Conservation (phyloP, 2,797 vertebrate species). For the Coranthus polyacanthus region DNA sequence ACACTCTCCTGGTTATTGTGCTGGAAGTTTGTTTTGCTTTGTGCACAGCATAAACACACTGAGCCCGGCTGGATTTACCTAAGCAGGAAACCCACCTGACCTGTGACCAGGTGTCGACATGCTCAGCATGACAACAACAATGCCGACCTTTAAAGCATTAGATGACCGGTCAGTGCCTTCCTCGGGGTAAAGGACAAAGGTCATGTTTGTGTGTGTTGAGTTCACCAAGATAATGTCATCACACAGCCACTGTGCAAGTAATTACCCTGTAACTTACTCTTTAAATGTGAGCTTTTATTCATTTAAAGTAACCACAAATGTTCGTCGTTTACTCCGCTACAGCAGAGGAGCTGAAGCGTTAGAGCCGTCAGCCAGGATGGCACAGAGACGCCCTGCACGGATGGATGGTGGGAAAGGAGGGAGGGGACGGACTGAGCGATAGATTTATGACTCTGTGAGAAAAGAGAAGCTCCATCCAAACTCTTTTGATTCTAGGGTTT, state of each 20-base stretch:
- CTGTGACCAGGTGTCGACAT: constrained; percentile 33
- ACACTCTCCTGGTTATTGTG: neutral
- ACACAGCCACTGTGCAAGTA: constrained; percentile 15
- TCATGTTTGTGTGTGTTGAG: constrained; percentile 22
- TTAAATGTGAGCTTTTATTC: neutral
- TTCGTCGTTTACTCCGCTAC: neutral
- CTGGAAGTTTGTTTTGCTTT: constrained; percentile 6
- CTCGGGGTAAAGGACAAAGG: constrained; percentile 47
- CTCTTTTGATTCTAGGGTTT: constrained; percentile 46
- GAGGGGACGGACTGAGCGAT: constrained; percentile 29
- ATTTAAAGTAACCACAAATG: neutral
- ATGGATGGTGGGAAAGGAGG: constrained; percentile 67
- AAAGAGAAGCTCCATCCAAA: constrained; percentile 52
- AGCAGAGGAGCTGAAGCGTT: constrained; percentile 12
- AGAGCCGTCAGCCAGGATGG: constrained; percentile 18
- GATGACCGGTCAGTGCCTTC: constrained; percentile 36
- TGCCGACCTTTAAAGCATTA: constrained; percentile 48
- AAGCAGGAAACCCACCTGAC: constrained; percentile 34
- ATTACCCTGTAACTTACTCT: neutral
- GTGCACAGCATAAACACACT: constrained; percentile 14
- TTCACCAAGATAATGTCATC: constrained; percentile 10
- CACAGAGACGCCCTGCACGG: constrained; percentile 15
- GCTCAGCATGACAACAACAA: constrained; percentile 41
- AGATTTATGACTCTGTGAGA: constrained; percentile 75
- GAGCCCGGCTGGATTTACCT: neutral